Conservation (phyloP, 2,888 invertebrate genomes). For the Tinea trinotella region DNA sequence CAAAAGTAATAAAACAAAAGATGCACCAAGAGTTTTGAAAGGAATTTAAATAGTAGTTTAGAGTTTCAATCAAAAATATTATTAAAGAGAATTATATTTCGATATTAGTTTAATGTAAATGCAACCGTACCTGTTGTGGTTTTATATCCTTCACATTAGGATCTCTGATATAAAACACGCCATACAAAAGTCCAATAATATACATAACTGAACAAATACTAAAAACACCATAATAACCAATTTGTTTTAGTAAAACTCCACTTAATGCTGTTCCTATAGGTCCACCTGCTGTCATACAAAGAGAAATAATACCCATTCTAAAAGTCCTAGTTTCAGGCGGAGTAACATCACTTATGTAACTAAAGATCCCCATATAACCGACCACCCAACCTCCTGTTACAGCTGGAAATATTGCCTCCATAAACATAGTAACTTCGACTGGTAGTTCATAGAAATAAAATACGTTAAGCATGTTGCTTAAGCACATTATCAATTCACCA, state of each 20-base stretch:
- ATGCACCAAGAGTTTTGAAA: too few relatives aligned
- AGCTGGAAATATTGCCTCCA: constrained; percentile 66
- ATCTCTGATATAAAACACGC: constrained; percentile 52
- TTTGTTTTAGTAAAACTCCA: constrained; percentile 47
- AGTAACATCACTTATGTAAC: constrained; percentile 73
- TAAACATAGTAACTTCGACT: constrained; percentile 62
- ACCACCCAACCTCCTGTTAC: constrained; percentile 72
- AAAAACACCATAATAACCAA: constrained; percentile 70
- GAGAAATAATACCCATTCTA: constrained; percentile 68
- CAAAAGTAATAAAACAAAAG: too few relatives aligned
- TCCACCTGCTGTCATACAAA: constrained; percentile 54
- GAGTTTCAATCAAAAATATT: constrained; percentile 29
- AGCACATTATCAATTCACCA: constrained; percentile 36
- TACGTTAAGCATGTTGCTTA: constrained; percentile 49
- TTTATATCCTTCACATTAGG: constrained; percentile 29
- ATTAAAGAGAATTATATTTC: neutral
- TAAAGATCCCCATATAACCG: constrained; percentile 70
- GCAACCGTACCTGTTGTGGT: constrained; percentile 51
- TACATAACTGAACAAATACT: constrained; percentile 51
- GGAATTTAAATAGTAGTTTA: neutral
- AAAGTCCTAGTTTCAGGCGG: constrained; percentile 69
- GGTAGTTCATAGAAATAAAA: constrained; percentile 69
- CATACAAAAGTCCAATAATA: constrained; percentile 54
- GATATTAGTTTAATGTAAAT: constrained; percentile 41
- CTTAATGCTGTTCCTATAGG: constrained; percentile 56